Base-by-base conservation (phyloP, 92 coral and sea anemone species). In the Metridium senile region DNA sequence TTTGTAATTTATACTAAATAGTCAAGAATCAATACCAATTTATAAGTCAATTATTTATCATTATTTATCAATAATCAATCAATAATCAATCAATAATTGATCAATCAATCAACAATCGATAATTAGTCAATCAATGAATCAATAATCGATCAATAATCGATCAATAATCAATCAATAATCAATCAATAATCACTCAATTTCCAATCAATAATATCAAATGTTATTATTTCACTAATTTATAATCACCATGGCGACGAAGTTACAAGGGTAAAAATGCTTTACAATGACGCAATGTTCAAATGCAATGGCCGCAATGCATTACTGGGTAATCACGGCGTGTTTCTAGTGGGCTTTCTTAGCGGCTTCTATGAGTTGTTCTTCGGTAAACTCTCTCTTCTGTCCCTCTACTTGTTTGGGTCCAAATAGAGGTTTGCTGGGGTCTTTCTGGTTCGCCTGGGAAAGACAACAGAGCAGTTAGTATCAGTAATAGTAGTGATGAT, bases 341-440 rank as follows among this genome's bases (percentile, higher is more conserved):
- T 21, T 34, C 35, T 73, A 73, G 33, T 73, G 78, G 2, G 78
- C 93, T 79, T 93, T 93, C 64, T 87, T 89, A 58, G 87, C 49
- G 7, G 95, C 97, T n/a, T 79, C 92, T 47, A 46, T 81, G 58
- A 93, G 57, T 31, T 93, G 97, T 66, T 93, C 90, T 26, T 93
- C 97, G 0, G 98, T 66, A 76, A 90, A 93, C 70, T 89, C 84
- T 39, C 98, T 89, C 17, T 72, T 79, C 51, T 85, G 68, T 0
- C 66, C 86, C 0, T 70, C 65, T 23, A 87, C 91, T 23, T 89
- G 92, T 66, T 89, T 89, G 26, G 93, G 93, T 33, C 93, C 93
- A 68, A 89, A 67, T 32, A 78, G 72, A 19, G 93, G 93, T 18
- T 85, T 69, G 23, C 62, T 29, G 59, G 75, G 61, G 39, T 84